Base-by-base conservation (phyloP, 2,113 vertebrate species). In the Nestor notabilis region DNA sequence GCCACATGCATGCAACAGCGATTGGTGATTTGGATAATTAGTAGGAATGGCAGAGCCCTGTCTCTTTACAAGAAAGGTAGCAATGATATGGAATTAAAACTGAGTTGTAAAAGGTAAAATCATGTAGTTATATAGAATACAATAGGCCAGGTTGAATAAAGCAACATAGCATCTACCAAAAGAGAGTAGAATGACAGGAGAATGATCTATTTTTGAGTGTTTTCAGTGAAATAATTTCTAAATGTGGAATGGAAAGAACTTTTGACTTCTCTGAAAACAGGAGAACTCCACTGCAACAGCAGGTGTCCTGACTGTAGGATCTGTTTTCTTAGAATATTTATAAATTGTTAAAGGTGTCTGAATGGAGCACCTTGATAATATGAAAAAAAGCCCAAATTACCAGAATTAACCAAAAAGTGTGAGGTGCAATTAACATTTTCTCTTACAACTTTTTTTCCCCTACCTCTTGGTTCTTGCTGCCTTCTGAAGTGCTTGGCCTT, bases 1-100 rank as follows among this genome's bases (percentile, higher is more conserved):
- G 97, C 98, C 98, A 98, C 98, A 97, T 97, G 97, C 94, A 46
- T 83, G 90, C 91, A 95, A 93, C 95, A 79, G 90, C 19, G 72
- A 97, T 96, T 97, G 72, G 96, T 83, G 94, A 98, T 98, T 98
- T 96, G 95, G 96, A 97, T 98, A 98, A 98, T 98, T 98, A 98
- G 97, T 94, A 96, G 95, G 90, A 97, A 97, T 95, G 93, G 97
- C 95, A 97, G 94, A 97, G 92, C 86, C 90, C 95, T 98, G 97
- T 98, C 98, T 97, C 96, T 98, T 97, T 97, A 97, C 82, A 96
- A 96, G 97, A 94, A 96, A 96, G 82, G 95, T 97, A 97, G 92
- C 94, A 91, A 95, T 97, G 98, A 98, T 97, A 95, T 80, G 95
- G 96, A 98, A 98, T 98, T 98, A 98, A 98, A 97, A 98, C 95